Evolutionary conservation across 2,797 vertebrate genomes (phyloP).

Genomic region (Bradypodion ventrale): DNA sequence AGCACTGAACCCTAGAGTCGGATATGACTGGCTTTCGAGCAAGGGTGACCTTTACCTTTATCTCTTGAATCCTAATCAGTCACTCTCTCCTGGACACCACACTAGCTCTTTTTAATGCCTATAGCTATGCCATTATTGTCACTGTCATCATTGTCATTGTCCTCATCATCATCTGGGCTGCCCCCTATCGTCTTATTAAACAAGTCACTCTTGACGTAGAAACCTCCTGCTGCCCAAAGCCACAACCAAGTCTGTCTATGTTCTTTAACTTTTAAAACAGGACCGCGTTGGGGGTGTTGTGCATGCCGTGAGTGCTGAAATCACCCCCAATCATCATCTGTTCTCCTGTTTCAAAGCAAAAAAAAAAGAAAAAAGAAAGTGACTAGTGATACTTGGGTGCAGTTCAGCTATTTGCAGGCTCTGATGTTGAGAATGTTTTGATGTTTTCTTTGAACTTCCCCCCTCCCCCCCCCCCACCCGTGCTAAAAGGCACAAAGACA

Average conservation of each 20-base stretch:
- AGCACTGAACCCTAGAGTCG: too few relatives aligned
- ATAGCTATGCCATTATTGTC: too few relatives aligned
- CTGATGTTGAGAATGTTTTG: conserved; percentile 74
- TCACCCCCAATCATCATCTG: conserved; percentile 52
- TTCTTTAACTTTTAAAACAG: conserved; percentile 54
- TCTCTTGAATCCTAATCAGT: too few relatives aligned
- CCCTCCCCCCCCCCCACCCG: conserved; percentile 52
- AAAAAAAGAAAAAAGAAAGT: conserved; percentile 68
- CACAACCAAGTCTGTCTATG: conserved; percentile 51
- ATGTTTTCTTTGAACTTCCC: conserved; percentile 81
- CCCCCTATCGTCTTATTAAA: background rate
- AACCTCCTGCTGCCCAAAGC: conserved; percentile 40
- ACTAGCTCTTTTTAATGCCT: too few relatives aligned
- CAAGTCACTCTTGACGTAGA: background rate
- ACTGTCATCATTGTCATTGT: background rate
- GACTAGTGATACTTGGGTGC: conserved; percentile 73
- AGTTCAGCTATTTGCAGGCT: conserved; percentile 68
- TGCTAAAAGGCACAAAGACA: conserved; percentile 70
- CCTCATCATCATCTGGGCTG: background rate
- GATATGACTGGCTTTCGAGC: too few relatives aligned
- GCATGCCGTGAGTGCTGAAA: conserved; percentile 50
- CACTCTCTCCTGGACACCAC: too few relatives aligned
- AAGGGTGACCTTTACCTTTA: too few relatives aligned
- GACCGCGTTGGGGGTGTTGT: conserved; percentile 1
- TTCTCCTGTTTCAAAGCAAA: conserved; percentile 75